A percentile compares a stretch with the other conserved stretches of the same genome.
Evolutionary conservation across 2,113 vertebrate genomes (phyloP).

Genomic region (Herpailurus yagouaroundi): DNA sequence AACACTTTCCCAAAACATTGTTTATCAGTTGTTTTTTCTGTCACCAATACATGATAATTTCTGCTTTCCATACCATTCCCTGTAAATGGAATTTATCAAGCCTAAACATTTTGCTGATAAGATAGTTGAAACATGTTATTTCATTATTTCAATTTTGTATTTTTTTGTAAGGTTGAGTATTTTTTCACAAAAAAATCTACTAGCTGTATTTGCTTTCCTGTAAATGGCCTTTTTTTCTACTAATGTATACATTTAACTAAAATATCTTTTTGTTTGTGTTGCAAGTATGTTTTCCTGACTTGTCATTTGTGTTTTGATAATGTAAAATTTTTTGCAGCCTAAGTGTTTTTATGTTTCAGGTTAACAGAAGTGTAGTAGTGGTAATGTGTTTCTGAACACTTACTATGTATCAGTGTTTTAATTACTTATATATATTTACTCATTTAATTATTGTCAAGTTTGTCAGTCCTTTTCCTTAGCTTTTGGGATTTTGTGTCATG

Average conservation of each 20-base stretch:
- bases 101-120: neutral
- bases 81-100: conserved; percentile 2
- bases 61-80: neutral
- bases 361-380: neutral
- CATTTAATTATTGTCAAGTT: conserved; percentile 14
- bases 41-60: neutral
- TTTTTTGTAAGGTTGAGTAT: neutral
- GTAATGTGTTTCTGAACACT: neutral
- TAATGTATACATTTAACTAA: conserved; percentile 9
- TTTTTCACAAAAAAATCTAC: neutral
- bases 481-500: neutral
- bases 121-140: conserved; percentile 19
- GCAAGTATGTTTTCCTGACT: neutral
- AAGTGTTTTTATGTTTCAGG: conserved; percentile 28
- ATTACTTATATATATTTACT: conserved; percentile 3
- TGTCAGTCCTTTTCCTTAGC: neutral
- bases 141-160: conserved; percentile 18
- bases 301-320: conserved; percentile 21
- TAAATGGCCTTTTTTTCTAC: neutral
- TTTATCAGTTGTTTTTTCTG: neutral
- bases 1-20: neutral
- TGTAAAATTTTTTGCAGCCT: neutral
- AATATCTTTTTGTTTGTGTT: neutral
- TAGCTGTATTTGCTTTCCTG: conserved; percentile 8
- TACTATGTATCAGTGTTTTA: neutral